Base-by-base conservation (phyloP, 2,888 invertebrate genomes). In the Gymnoscelis rufifasciata region DNA sequence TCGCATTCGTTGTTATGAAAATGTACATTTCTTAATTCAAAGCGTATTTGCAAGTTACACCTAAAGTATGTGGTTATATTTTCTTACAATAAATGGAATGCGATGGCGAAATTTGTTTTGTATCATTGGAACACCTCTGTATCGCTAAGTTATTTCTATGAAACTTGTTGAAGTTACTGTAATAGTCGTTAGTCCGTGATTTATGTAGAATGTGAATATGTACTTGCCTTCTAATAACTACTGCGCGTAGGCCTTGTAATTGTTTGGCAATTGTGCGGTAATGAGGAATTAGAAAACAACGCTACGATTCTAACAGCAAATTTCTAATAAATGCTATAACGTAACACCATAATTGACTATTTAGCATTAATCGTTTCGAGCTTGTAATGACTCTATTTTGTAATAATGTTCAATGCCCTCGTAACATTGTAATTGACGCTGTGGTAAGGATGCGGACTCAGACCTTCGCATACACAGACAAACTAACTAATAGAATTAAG, bases 21-120 rank as follows among this genome's bases (percentile, higher is more conserved):
- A 74, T 74, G 63, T 71, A 59, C 41, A 30, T 41, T 47, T 44
- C 48, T 42, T 41, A 3, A 15, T 59, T 46, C 19, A 3, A 19
- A 3, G 5, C 5, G 2, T 37, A 33, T 33, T 47, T 48, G 47
- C 45, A 36, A 46, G 24, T 44, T 51, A 30, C 50, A 49, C 36
- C 40, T 48, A 44, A 47, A 43, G 41, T n/a, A 54, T 52, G 55
- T 54, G 64, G 54, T 62, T 71, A 62, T 77, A 65, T 83, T 87
- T 86, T 87, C 81, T 75, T 83, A 68, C 83, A 87, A 84, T 87
- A 87, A 69, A 88, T 54, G 73, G 78, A 83, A 86, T 88, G 88
- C 76, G 86, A 87, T 74, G 88, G 88, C 88, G 88, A 71, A 87
- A 51, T 51, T 45, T 48, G 60, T 63, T 70, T 79, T 83, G 82